A percentile compares a stretch with the other conserved stretches of the same genome.
phyloP scores from a whole-genome alignment of 2,113 vertebrate species.

The Myodes glareolus region DNA sequence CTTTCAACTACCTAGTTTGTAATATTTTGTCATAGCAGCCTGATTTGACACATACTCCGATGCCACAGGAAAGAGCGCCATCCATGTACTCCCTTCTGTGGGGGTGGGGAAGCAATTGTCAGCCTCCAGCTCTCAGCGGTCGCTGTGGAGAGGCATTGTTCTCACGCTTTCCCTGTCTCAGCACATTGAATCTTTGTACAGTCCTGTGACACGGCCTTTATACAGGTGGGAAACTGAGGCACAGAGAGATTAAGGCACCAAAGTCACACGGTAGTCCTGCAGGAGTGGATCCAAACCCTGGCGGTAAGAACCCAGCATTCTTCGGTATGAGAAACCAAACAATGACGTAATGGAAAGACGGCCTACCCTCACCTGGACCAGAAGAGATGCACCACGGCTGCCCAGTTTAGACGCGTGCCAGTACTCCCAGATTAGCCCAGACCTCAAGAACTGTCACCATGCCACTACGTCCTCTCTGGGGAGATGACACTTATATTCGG shows the following conservation, averaged over 20 bases:
- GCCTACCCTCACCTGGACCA: rapidly evolving
- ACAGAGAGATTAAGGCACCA: background rate
- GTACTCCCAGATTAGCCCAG: background rate
- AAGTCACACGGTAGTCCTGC: background rate
- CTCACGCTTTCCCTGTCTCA: background rate
- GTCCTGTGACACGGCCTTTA: background rate
- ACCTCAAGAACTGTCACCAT: background rate
- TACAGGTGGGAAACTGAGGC: background rate
- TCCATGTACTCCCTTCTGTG: background rate
- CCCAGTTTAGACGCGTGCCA: background rate
- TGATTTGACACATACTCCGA: background rate
- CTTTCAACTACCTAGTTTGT: background rate
- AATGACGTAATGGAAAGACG: background rate
- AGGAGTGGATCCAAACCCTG: background rate
- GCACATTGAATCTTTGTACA: background rate
- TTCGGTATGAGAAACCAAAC: background rate
- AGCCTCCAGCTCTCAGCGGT: background rate
- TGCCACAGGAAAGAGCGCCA: background rate
- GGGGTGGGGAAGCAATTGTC: background rate
- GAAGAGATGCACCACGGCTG: no score
- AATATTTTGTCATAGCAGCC: background rate
- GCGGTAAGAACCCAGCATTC: background rate
- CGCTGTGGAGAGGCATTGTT: rapidly evolving
- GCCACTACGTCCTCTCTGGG: background rate
- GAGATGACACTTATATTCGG: background rate